phyloP scores from a whole-genome alignment of 1,140 invertebrate species.

The Heliconius hermathena region DNA sequence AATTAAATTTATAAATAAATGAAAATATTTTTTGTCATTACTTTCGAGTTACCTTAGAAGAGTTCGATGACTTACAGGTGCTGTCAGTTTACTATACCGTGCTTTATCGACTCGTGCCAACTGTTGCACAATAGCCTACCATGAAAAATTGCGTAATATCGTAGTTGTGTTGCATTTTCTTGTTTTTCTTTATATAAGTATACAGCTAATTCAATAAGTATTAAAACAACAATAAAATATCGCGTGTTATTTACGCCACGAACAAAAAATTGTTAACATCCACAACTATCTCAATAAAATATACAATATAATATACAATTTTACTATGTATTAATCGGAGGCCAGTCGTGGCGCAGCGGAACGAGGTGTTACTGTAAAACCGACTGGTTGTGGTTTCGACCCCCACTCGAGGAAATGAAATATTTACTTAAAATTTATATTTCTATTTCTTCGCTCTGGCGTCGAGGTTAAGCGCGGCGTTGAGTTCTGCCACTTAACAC shows the following conservation, averaged over 20 bases:
- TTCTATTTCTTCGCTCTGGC: too few relatives aligned
- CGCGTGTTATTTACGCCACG: not conserved
- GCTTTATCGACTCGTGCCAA: constrained; percentile 35
- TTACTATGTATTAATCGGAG: too few relatives aligned
- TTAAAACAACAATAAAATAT: not conserved
- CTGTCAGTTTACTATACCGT: constrained; percentile 19
- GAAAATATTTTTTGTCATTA: not conserved
- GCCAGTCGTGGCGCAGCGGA: too few relatives aligned
- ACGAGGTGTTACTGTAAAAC: too few relatives aligned
- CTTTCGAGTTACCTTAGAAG: not conserved
- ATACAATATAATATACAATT: too few relatives aligned
- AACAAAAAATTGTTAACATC: not conserved
- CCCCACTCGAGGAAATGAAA: too few relatives aligned
- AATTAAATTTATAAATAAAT: not conserved
- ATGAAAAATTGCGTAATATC: constrained; percentile 30
- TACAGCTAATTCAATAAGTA: not conserved
- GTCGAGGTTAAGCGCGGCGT: too few relatives aligned
- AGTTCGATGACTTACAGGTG: constrained; percentile 17
- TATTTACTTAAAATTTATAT: too few relatives aligned
- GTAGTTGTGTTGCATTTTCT: not conserved
- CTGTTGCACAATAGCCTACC: constrained; percentile 32
- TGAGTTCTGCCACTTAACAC: too few relatives aligned
- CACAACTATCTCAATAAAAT: too few relatives aligned
- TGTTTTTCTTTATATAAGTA: not conserved
- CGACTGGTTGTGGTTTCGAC: too few relatives aligned